A percentile compares a stretch with the other conserved stretches of the same genome.
These are phyloP conservation scores for Pipra filicauda DNA, from an alignment of 2,113 vertebrate species.

Conservation along the genomic window DNA sequence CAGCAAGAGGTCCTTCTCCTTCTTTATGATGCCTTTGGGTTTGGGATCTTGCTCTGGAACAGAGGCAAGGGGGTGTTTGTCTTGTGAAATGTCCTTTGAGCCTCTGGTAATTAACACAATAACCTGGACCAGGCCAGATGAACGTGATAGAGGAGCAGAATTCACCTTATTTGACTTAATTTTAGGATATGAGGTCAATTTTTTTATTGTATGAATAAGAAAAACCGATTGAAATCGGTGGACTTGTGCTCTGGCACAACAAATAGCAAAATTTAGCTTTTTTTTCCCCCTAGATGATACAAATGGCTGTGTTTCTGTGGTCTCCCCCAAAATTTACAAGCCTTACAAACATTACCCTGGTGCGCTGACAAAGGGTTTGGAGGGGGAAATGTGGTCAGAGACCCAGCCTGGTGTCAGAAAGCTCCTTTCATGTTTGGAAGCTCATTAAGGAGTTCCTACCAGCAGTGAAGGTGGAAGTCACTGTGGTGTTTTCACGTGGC, in stretches of 20 bases:
- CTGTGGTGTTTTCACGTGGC: not conserved
- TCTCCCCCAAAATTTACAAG: not conserved
- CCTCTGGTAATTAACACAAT: not conserved
- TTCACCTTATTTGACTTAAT: not conserved
- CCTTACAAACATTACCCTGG: too few relatives aligned
- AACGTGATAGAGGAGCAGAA: not conserved
- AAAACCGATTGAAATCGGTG: not conserved
- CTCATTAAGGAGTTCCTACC: not conserved
- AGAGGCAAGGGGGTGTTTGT: not conserved
- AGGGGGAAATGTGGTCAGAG: not conserved
- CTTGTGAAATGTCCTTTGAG: not conserved
- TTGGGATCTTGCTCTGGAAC: not conserved
- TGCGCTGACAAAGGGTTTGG: not conserved
- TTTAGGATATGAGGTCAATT: not conserved
- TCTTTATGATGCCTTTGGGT: not conserved
- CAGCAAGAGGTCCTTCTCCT: slow-evolving; percentile 68
- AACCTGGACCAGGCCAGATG: not conserved
- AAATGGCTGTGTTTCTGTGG: not conserved
- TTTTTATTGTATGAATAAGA: not conserved
- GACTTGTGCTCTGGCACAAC: not conserved
- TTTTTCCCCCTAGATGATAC: not conserved
- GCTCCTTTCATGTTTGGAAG: not conserved
- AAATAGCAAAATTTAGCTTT: not conserved
- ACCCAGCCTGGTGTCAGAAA: not conserved
- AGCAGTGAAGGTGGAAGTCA: not conserved